Conservation (phyloP, 2,113 vertebrate genomes). For the Emydocephalus ijimae region DNA sequence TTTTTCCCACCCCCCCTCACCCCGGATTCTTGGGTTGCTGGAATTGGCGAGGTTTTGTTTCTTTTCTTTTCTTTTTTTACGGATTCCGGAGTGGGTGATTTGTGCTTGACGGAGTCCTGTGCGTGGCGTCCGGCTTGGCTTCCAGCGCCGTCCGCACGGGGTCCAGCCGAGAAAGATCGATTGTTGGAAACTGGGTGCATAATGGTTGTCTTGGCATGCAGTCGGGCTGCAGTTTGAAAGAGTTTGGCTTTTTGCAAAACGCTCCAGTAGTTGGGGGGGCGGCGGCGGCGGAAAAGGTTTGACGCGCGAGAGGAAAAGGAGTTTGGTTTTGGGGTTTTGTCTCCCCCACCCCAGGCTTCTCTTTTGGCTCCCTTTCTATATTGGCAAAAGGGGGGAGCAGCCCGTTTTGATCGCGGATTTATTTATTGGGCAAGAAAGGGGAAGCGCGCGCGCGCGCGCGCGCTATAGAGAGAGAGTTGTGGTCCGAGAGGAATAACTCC, state of each 20-base stretch:
- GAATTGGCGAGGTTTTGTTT: conserved; percentile 22
- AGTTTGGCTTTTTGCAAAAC: conserved; percentile 46
- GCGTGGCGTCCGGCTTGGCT: conserved; percentile 10
- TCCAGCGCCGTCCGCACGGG: not conserved
- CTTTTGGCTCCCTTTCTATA: not conserved
- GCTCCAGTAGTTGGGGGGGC: conserved; percentile 54
- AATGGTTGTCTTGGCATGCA: conserved; percentile 33
- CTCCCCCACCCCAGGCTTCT: not conserved
- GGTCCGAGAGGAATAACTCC: not conserved
- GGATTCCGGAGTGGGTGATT: conserved; percentile 27
- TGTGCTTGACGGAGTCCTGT: conserved; percentile 47
- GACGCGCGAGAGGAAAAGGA: conserved; percentile 11
- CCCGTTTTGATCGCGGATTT: conserved; percentile 33
- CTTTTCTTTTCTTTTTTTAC: not conserved
- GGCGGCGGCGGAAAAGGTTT: not conserved
- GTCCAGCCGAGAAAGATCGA: not conserved
- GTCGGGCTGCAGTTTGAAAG: conserved; percentile 27
- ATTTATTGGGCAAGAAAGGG: not conserved
- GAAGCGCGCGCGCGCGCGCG: no score
- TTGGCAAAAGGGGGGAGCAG: conserved; percentile 43
- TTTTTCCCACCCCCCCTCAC: no score
- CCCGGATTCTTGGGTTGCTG: conserved; percentile 33
- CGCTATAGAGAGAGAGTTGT: not conserved
- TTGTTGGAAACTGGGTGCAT: not conserved
- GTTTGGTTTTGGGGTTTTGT: not conserved